Evolutionary conservation across 2,888 invertebrate species (phyloP).

Genomic region (Polietes domitor): DNA sequence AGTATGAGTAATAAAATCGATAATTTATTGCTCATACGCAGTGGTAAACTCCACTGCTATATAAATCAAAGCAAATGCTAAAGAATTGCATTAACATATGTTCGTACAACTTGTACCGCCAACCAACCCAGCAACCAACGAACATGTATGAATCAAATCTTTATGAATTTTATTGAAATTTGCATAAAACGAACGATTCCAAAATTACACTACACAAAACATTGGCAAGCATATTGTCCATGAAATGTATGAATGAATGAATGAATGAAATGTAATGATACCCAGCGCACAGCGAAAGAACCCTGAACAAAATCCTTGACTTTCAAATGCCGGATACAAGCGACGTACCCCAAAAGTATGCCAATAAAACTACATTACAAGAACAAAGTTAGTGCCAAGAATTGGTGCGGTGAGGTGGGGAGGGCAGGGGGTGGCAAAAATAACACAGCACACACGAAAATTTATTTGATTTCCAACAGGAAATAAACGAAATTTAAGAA

Average conservation of each 20-base stretch:
- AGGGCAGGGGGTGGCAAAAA: no score
- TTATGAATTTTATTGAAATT: conserved; percentile 20
- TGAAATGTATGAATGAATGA: not conserved
- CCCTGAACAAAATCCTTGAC: conserved; percentile 13
- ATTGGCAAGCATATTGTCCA: not conserved
- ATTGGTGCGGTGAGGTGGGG: no score
- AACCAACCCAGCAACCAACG: not conserved
- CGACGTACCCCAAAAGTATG: not conserved
- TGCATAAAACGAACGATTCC: not conserved
- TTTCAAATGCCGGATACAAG: not conserved
- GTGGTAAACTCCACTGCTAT: not conserved
- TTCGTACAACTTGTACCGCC: not conserved
- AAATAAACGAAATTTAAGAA: conserved; percentile 25
- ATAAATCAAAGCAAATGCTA: conserved; percentile 4
- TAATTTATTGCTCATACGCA: conserved; percentile 27
- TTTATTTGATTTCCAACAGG: conserved; percentile 30
- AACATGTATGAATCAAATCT: not conserved
- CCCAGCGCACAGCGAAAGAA: no score
- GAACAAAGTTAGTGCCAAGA: conserved; percentile 18
- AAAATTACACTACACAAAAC: not conserved
- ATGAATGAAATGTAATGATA: no score
- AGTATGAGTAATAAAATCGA: conserved; percentile 6
- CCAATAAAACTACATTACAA: conserved; percentile 23
- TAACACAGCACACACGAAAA: conserved; percentile 2
- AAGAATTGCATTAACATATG: not conserved